A percentile compares a stretch with the other conserved stretches of the same genome.
Conservation (phyloP, 2,113 vertebrate species). For the Dermatemys mawii region DNA sequence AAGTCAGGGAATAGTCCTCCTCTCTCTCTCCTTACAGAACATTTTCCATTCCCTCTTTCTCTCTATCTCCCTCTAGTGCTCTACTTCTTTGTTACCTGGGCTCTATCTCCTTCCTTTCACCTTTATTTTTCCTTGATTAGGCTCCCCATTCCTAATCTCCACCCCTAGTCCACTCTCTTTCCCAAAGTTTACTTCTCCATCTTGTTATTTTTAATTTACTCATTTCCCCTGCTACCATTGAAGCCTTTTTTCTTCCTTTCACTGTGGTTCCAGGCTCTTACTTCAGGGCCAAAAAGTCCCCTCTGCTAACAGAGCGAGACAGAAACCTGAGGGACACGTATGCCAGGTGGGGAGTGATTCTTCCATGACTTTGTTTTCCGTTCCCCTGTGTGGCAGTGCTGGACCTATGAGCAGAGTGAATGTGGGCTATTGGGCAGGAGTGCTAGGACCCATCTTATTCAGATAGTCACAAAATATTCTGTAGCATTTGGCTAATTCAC, state of each 20-base stretch:
- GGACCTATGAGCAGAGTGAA: not conserved
- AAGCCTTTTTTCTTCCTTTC: fast-evolving
- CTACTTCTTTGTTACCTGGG: not conserved
- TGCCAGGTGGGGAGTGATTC: not conserved
- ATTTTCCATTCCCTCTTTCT: not conserved
- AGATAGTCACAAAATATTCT: not conserved
- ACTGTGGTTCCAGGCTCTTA: not conserved
- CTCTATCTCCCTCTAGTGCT: not conserved
- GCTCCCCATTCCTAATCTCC: not conserved
- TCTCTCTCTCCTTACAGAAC: not conserved
- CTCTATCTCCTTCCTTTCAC: not conserved
- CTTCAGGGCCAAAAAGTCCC: not conserved
- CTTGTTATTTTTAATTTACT: not conserved
- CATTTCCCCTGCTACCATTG: not conserved
- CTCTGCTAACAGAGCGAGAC: not conserved
- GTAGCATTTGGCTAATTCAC: not conserved
- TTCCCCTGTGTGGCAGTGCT: not conserved
- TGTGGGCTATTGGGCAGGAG: not conserved
- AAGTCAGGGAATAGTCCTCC: not conserved
- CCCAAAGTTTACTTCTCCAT: not conserved
- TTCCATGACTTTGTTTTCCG: not conserved
- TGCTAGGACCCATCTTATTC: not conserved
- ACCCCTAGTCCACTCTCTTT: not conserved
- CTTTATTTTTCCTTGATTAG: not conserved
- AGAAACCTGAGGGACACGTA: not conserved